Conservation (phyloP, 2,797 vertebrate genomes). For the Carduelis carduelis region DNA sequence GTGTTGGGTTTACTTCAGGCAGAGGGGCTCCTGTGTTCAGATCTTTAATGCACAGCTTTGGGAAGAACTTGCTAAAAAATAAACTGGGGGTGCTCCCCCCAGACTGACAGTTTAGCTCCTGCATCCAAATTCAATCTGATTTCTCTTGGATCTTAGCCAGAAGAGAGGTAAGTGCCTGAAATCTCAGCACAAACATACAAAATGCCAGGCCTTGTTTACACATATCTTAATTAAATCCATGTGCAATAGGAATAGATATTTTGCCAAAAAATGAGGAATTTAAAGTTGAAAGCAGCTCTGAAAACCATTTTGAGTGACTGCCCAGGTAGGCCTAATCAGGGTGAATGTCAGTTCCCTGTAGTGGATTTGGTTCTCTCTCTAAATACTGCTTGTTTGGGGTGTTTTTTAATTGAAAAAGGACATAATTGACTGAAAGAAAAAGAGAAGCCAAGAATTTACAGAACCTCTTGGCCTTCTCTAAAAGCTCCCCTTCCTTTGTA, state of each 20-base stretch:
- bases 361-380: background rate
- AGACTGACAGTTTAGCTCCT: background rate
- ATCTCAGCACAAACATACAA: background rate
- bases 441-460: background rate
- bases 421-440: background rate
- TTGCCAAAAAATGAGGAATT: background rate
- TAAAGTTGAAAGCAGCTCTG: background rate
- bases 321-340: background rate
- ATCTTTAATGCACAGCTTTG: background rate
- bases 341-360: background rate
- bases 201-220: background rate
- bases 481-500: background rate
- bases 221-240: fast-evolving
- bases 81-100: fast-evolving
- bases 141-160: background rate
- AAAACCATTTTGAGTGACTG: background rate
- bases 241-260: background rate
- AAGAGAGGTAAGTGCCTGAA: background rate
- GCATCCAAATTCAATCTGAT: background rate
- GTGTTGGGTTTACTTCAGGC: background rate
- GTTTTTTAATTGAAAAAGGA: background rate
- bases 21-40: background rate
- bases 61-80: background rate
- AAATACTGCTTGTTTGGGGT: no score
- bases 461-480: background rate